These are phyloP conservation scores for Matsumyia berberina DNA, from an alignment of 2,888 invertebrate species.

Conservation along the genomic window DNA sequence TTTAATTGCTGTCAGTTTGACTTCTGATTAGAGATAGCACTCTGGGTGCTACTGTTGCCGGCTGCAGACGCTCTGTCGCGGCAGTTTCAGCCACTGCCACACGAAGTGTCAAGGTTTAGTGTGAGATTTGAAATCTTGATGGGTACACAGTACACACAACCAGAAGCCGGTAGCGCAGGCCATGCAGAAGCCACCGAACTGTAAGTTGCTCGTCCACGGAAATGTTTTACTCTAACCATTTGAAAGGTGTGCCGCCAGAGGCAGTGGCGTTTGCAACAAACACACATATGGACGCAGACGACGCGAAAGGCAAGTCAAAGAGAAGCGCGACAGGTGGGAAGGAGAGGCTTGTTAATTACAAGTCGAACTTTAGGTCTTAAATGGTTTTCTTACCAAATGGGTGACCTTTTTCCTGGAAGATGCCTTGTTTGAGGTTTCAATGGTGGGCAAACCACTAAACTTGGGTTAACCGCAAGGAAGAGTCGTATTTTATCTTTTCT, in stretches of 20 bases:
- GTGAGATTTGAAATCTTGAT: constrained; percentile 74
- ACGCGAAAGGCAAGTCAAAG: neutral
- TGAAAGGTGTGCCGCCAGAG: constrained; percentile 66
- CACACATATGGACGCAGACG: no score
- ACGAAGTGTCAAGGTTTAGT: constrained; percentile 72
- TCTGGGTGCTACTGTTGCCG: constrained; percentile 50
- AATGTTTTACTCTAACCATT: constrained; percentile 66
- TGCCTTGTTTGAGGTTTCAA: neutral
- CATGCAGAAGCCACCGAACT: constrained; percentile 49
- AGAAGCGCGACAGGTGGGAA: no score
- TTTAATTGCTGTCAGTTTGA: constrained; percentile 76
- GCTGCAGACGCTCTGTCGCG: neutral
- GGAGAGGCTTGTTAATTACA: constrained; percentile 28
- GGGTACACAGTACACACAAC: constrained; percentile 44
- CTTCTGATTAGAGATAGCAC: constrained; percentile 73
- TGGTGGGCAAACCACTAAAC: neutral
- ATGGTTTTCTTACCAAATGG: neutral
- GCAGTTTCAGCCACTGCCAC: constrained; percentile 29
- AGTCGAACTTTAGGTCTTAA: constrained; percentile 56
- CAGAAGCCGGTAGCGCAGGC: constrained; percentile 8
- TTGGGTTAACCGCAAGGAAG: no score
- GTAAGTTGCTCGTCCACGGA: constrained; percentile 54
- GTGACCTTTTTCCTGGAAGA: neutral
- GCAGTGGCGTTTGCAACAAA: constrained; percentile 48
- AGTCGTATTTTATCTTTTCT: no score